Base-by-base conservation (phyloP, 2,888 invertebrate species). In the Macropis europaea region DNA sequence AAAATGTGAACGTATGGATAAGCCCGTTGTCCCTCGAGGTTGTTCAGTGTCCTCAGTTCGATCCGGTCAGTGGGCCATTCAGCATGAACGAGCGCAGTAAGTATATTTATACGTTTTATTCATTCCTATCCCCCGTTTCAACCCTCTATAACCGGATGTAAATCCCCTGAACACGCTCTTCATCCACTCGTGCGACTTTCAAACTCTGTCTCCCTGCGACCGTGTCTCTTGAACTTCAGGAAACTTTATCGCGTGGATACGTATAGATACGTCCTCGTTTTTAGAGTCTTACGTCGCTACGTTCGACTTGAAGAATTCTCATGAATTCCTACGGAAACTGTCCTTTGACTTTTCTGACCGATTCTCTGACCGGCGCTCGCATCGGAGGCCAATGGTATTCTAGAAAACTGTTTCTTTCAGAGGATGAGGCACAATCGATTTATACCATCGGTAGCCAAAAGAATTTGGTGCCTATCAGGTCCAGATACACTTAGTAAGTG, bases 1-100 rank as follows among this genome's bases (percentile, higher is more conserved):
- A 82, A 84, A 85, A 85, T 79, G 81, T 74, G 76, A 79, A 79
- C 79, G 82, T 77, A 81, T 83, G 82, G 83, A 83, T 82, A 86
- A n/a, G 79, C 79, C 75, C 78, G 84, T 84, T 87, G 84, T 87
- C 83, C 85, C 84, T 83, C 84, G 83, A 84, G 79, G 84, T 83
- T 85, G 82, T 82, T 84, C 84, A 80, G 85, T 88, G 88, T 88
- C 87, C 85, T 87, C 88, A 89, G 88, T 89, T 87, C 86, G 87
- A 86, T 87, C 84, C 85, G 87, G 87, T 88, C 87, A 88, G 82
- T 89, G 86, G 87, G 87, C 85, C 87, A 88, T 84, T 84, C 85
- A 88, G 84, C 87, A 88, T 89, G 88, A 88, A 83, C 81, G 81
- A 84, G 79, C 84, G 84, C 75, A 80, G 86, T 87, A 77, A 84